phyloP scores from a whole-genome alignment of 2,797 vertebrate genomes.

The Arrhamphus sclerolepis region DNA sequence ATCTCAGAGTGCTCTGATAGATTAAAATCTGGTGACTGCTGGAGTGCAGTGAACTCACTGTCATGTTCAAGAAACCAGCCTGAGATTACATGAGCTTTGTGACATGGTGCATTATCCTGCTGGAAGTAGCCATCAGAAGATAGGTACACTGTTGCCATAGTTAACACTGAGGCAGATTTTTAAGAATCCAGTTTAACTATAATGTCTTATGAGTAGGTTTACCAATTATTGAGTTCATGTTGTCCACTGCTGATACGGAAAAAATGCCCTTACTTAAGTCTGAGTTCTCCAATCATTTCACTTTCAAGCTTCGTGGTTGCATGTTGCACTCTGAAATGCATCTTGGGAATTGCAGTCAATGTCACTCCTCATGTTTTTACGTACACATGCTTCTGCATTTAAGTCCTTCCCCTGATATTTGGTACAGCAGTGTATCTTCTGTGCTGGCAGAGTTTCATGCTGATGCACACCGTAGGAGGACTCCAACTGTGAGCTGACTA shows the following conservation, averaged over 20 bases:
- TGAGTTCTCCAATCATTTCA: too few species aligned
- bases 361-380: not conserved
- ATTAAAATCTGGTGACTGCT: too few species aligned
- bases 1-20: too few species aligned
- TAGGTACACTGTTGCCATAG: constrained; percentile 1
- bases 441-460: not conserved
- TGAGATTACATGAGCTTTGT: constrained; percentile 5
- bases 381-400: not conserved
- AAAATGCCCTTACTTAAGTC: too few species aligned
- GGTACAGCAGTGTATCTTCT: not conserved
- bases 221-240: too few species aligned
- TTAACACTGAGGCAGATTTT: too few species aligned
- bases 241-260: too few species aligned
- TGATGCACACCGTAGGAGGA: not conserved
- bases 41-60: too few species aligned
- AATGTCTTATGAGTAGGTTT: too few species aligned
- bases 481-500: not conserved
- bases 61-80: too few species aligned
- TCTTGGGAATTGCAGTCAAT: not conserved
- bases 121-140: constrained; percentile 63
- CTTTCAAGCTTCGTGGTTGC: too few species aligned
- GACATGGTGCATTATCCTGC: constrained; percentile 36
- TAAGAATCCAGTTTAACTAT: too few species aligned
- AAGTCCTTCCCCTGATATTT: not conserved
- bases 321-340: not conserved